phyloP scores from a whole-genome alignment of 2,113 vertebrate genomes.

The Morone saxatilis region DNA sequence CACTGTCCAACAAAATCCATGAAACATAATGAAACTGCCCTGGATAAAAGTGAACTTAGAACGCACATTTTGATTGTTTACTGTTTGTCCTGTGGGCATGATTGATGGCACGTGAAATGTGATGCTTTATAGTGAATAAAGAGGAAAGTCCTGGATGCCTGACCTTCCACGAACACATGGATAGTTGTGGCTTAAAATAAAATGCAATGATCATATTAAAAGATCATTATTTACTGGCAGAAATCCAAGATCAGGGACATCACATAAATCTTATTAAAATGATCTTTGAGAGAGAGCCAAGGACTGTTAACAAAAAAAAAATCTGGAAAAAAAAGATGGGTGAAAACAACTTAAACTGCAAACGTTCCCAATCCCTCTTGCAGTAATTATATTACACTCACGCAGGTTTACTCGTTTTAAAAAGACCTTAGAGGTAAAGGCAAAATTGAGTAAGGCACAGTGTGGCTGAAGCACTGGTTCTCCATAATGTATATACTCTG shows the following conservation, averaged over 20 bases:
- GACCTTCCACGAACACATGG: conserved; percentile 26
- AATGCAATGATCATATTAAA: conserved; percentile 31
- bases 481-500: conserved; percentile 3
- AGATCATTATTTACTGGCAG: conserved; percentile 31
- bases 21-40: background rate
- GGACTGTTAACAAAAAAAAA: background rate
- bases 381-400: background rate
- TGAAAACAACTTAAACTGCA: conserved; percentile 7
- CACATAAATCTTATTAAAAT: conserved; percentile 20
- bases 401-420: background rate
- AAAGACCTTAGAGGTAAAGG: background rate
- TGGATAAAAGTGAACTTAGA: background rate
- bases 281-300: conserved; percentile 29
- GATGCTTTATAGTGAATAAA: conserved; percentile 14
- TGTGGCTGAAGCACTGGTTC: conserved; percentile 14
- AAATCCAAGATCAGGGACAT: conserved; percentile 26
- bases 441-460: background rate
- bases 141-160: background rate
- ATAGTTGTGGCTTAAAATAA: background rate
- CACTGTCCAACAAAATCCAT: background rate
- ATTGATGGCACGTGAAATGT: conserved; percentile 5
- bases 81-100: background rate
- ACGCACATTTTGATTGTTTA: background rate
- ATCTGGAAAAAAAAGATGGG: background rate
- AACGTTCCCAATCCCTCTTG: background rate